These are phyloP conservation scores for Thunnus thynnus DNA, from an alignment of 2,113 vertebrate genomes.

Conservation along the genomic window DNA sequence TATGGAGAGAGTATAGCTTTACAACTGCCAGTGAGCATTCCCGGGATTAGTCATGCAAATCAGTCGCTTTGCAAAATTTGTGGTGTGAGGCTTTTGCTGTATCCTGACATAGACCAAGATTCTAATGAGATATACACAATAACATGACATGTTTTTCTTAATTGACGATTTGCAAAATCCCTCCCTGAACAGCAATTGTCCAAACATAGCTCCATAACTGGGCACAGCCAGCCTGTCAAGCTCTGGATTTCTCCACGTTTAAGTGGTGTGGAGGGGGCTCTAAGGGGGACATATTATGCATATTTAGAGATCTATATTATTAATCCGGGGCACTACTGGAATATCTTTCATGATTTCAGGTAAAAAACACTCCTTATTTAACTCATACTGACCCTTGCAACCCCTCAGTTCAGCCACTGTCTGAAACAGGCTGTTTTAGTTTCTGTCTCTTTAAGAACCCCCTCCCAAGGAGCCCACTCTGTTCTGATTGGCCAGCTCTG, in stretches of 20 bases:
- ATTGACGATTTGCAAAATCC: neutral
- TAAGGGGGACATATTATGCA: too few species aligned
- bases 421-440: neutral
- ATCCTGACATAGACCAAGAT: slow-evolving; percentile 10
- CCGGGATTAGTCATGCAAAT: slow-evolving; percentile 38
- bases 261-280: too few species aligned
- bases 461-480: too few species aligned
- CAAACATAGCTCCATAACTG: neutral
- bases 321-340: too few species aligned
- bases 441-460: too few species aligned
- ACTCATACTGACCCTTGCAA: too few species aligned
- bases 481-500: too few species aligned
- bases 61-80: slow-evolving; percentile 40
- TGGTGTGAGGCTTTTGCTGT: neutral
- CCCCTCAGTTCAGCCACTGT: too few species aligned
- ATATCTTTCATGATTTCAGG: too few species aligned
- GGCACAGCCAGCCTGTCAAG: neutral
- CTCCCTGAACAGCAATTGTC: neutral
- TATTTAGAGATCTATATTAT: too few species aligned
- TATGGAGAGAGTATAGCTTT: slow-evolving; percentile 59
- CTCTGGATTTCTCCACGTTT: neutral
- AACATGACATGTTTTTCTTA: neutral
- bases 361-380: too few species aligned
- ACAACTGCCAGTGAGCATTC: slow-evolving; percentile 48
- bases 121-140: slow-evolving; percentile 14